A percentile compares a stretch with the other conserved stretches of the same genome.
phyloP scores from a whole-genome alignment of 2,113 vertebrate genomes.

The Prionailurus bengalensis region DNA sequence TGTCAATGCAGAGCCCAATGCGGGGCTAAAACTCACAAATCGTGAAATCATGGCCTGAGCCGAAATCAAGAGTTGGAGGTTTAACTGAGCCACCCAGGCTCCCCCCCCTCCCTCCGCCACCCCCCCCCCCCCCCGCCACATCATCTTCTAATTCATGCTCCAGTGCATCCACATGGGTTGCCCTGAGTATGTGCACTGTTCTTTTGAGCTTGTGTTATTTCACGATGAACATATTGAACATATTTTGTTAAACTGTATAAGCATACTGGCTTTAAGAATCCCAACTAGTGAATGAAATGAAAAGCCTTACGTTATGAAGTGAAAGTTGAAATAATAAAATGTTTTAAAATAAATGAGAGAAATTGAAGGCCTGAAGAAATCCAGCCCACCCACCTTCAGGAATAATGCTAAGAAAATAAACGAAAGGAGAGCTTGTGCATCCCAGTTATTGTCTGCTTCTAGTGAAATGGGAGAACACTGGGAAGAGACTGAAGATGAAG shows the following conservation, averaged over 20 bases:
- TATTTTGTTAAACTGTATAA: neutral
- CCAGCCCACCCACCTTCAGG: neutral
- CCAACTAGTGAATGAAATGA: conserved; percentile 16
- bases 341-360: conserved; percentile 45
- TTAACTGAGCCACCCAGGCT: no score
- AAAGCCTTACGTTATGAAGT: conserved; percentile 11
- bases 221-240: neutral
- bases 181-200: neutral
- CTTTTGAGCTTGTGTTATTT: conserved; percentile 27
- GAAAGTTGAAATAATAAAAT: conserved; percentile 13
- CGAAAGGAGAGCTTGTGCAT: neutral
- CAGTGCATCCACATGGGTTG: neutral
- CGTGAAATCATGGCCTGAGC: no score
- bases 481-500: neutral
- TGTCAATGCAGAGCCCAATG: no score
- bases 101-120: no score
- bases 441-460: neutral
- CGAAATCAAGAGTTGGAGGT: no score
- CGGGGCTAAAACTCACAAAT: no score
- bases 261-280: neutral
- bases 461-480: neutral
- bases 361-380: neutral
- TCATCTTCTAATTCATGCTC: neutral
- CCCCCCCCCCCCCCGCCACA: no score
- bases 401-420: conserved; percentile 26